phyloP scores from a whole-genome alignment of 2,113 vertebrate genomes.

The Collichthys lucidus region DNA sequence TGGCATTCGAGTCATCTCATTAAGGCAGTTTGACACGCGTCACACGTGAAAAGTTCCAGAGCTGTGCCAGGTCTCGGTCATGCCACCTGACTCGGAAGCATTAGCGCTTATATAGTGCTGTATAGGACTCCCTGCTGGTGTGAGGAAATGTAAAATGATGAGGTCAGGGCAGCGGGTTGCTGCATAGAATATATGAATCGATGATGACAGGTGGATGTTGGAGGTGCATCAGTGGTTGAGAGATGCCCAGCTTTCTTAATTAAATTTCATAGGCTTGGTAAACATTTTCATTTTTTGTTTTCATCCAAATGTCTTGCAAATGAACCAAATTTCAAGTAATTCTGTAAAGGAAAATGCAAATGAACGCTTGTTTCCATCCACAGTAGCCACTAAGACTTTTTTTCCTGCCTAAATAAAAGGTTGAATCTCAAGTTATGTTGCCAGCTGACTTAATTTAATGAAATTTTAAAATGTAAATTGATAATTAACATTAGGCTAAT shows the following conservation, averaged over 20 bases:
- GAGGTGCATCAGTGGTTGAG: not conserved
- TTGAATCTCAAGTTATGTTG: no score
- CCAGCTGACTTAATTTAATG: not conserved
- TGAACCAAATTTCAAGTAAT: no score
- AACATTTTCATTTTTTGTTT: not conserved
- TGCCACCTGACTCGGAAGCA: not conserved
- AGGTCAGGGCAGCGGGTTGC: not conserved
- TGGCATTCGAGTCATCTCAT: conserved; percentile 37
- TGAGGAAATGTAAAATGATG: not conserved
- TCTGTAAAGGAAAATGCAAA: no score
- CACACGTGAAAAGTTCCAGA: not conserved
- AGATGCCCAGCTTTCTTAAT: not conserved
- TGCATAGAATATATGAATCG: not conserved
- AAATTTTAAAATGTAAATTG: not conserved
- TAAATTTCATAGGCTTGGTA: not conserved
- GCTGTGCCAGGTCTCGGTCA: not conserved
- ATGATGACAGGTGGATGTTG: not conserved
- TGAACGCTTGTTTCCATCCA: no score
- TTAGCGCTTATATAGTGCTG: not conserved
- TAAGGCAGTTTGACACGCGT: conserved; percentile 11
- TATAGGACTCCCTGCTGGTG: not conserved
- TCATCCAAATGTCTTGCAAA: no score
- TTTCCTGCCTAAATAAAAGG: no score
- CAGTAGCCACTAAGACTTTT: no score
- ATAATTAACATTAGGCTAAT: not conserved